Percentiles rank a stretch among this genome's conserved stretches.
These are phyloP conservation scores for Drosophila suboccidentalis DNA, from an alignment of 2,888 invertebrate genomes.

Conservation along the genomic window DNA sequence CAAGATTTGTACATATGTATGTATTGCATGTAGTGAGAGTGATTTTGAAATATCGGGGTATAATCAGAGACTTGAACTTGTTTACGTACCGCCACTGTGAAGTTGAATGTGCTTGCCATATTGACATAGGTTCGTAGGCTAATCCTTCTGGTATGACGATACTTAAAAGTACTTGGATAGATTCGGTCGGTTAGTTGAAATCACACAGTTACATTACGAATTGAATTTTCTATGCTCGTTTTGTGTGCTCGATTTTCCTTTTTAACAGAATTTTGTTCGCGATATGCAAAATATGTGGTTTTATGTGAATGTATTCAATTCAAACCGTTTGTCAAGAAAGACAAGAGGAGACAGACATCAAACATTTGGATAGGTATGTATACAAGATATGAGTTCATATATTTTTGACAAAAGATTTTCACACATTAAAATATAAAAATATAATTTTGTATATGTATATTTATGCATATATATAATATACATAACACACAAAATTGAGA, in stretches of 20 bases:
- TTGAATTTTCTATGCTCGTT: not conserved
- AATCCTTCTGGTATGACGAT: conserved; percentile 3
- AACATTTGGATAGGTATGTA: conserved; percentile 31
- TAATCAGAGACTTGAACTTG: not conserved
- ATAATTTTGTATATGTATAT: conserved; percentile 31
- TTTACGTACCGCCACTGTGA: conserved; percentile 53
- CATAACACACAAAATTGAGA: conserved; percentile 9
- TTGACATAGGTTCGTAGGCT: not conserved
- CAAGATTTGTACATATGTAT: not conserved
- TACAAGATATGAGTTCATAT: conserved; percentile 25
- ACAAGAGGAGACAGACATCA: conserved; percentile 59
- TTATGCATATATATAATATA: conserved; percentile 10
- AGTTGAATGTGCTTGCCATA: conserved; percentile 61
- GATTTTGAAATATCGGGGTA: not conserved
- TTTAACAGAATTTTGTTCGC: conserved; percentile 1
- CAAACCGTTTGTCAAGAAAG: conserved; percentile 59
- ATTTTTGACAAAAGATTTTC: conserved; percentile 52
- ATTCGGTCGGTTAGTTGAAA: conserved; percentile 1
- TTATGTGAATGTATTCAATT: conserved; percentile 7
- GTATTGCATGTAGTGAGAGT: not conserved
- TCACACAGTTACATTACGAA: conserved; percentile 12
- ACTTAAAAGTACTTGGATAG: not conserved
- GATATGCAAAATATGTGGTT: not conserved
- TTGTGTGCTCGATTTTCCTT: not conserved
- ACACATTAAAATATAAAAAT: conserved; percentile 43